phyloP scores from a whole-genome alignment of 2,888 invertebrate genomes.

The Meloe dianella region DNA sequence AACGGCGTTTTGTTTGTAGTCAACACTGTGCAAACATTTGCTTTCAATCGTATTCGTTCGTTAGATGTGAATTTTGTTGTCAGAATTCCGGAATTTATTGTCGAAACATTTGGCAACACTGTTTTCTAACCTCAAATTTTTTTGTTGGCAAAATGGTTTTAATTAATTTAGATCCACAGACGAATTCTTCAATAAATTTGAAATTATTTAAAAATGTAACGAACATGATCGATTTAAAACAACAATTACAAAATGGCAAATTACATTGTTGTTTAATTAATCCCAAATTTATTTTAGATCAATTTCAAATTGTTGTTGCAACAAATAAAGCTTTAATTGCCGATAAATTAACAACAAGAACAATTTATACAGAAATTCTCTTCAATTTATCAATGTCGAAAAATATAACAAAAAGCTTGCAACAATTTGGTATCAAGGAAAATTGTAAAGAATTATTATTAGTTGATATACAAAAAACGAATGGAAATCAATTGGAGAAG shows the following conservation, averaged over 20 bases:
- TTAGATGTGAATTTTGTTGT: too few relatives aligned
- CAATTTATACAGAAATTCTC: constrained; percentile 69
- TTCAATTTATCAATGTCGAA: constrained; percentile 72
- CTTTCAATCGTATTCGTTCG: too few relatives aligned
- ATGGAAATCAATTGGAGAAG: constrained; percentile 47
- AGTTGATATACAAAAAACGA: constrained; percentile 54
- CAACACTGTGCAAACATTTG: too few relatives aligned
- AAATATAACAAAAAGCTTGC: constrained; percentile 72
- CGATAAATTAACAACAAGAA: constrained; percentile 67
- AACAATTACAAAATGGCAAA: constrained; percentile 63
- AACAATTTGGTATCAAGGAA: constrained; percentile 68
- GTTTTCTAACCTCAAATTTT: not conserved
- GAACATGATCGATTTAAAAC: constrained; percentile 64
- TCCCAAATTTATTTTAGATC: constrained; percentile 66
- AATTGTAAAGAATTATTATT: constrained; percentile 61
- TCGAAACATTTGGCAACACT: not conserved
- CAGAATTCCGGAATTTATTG: too few relatives aligned
- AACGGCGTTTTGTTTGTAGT: too few relatives aligned
- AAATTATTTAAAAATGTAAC: constrained; percentile 66
- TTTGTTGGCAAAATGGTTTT: constrained; percentile 21
- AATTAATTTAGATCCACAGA: constrained; percentile 46
- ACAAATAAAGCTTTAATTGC: constrained; percentile 70
- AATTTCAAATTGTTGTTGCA: constrained; percentile 69
- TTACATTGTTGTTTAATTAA: constrained; percentile 70
- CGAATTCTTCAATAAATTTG: constrained; percentile 50